These are phyloP conservation scores for Pollenia griseotomentosa DNA, from an alignment of 2,888 invertebrate genomes.

Conservation along the genomic window DNA sequence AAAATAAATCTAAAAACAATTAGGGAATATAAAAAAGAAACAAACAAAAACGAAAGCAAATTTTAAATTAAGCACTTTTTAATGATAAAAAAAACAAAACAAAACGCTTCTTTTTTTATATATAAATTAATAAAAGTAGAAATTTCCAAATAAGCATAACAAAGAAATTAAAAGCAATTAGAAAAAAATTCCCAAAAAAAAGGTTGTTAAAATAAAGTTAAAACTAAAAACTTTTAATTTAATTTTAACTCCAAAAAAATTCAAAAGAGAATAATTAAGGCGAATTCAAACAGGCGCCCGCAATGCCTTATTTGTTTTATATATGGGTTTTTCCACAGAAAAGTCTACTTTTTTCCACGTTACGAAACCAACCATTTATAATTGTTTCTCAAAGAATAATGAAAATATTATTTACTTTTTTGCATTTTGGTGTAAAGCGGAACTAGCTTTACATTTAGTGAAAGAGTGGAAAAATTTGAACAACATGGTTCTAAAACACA, in stretches of 20 bases:
- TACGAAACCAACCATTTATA: too few relatives aligned
- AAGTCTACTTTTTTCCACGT: too few relatives aligned
- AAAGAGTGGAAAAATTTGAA: too few relatives aligned
- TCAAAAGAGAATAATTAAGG: too few relatives aligned
- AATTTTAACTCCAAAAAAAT: not conserved
- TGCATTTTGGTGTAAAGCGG: too few relatives aligned
- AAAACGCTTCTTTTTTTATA: slow-evolving; percentile 74
- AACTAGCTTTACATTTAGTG: too few relatives aligned
- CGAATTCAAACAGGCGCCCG: too few relatives aligned
- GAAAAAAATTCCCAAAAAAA: not conserved
- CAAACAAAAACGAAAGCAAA: slow-evolving; percentile 36
- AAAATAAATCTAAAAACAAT: slow-evolving; percentile 58
- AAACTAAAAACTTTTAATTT: not conserved
- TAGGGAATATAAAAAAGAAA: slow-evolving; percentile 66
- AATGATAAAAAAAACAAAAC: slow-evolving; percentile 41
- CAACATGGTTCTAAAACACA: too few relatives aligned
- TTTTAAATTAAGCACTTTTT: slow-evolving; percentile 67
- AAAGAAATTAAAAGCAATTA: slow-evolving; percentile 30
- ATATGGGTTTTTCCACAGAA: too few relatives aligned
- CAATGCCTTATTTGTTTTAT: too few relatives aligned
- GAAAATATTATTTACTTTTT: too few relatives aligned
- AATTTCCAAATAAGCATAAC: slow-evolving; percentile 32
- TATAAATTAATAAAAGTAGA: slow-evolving; percentile 51
- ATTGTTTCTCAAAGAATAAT: too few relatives aligned
- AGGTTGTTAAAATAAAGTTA: slow-evolving; percentile 22